These are phyloP conservation scores for Dipodomys stephensi DNA, from an alignment of 2,113 vertebrate species.

Conservation along the genomic window DNA sequence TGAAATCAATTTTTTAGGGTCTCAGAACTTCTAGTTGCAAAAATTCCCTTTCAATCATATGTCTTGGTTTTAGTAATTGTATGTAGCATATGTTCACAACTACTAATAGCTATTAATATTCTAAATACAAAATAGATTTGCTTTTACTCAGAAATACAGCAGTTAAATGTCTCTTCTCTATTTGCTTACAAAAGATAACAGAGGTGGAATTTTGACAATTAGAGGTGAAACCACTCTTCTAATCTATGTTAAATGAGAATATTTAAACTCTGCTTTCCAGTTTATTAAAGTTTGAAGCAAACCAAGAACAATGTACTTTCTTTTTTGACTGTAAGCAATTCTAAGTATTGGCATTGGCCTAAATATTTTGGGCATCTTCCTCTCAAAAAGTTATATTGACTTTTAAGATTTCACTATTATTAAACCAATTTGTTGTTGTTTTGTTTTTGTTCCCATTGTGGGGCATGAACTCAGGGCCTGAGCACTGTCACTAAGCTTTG, in stretches of 20 bases:
- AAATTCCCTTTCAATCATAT: neutral
- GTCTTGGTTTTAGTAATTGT: neutral
- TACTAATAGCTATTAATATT: slow-evolving; percentile 1
- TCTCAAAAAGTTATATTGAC: neutral
- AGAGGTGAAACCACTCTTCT: neutral
- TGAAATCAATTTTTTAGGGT: neutral
- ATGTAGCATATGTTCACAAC: neutral
- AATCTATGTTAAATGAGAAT: neutral
- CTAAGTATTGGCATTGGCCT: neutral
- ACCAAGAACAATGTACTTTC: neutral
- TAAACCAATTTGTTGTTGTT: neutral
- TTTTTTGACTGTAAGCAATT: neutral
- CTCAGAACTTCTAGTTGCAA: neutral
- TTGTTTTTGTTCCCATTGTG: too few species aligned
- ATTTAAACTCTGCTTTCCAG: neutral
- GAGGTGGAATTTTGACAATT: rapidly evolving
- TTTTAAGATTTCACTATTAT: neutral
- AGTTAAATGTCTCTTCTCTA: neutral
- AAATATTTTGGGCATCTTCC: slow-evolving; percentile 1
- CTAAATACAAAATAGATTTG: neutral
- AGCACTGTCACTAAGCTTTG: too few species aligned
- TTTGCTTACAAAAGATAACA: neutral
- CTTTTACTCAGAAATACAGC: neutral
- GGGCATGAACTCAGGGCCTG: too few species aligned
- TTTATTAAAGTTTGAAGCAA: neutral